Conservation (phyloP, 2,888 invertebrate species). For the Aradus depressus region DNA sequence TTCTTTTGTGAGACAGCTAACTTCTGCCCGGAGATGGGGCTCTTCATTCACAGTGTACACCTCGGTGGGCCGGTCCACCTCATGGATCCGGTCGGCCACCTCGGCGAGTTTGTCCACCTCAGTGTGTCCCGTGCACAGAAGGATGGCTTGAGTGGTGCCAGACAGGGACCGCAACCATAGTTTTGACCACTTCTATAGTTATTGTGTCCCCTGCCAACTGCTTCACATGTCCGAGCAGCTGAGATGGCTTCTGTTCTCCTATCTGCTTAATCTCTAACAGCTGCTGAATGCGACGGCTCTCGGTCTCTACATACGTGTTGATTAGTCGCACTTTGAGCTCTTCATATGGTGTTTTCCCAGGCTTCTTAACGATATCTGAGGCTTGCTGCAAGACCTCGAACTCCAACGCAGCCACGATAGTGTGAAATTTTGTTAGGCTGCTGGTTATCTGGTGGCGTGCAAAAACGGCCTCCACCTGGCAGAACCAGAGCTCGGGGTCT, state of each 20-base stretch:
- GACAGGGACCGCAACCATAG: slow-evolving; percentile 27
- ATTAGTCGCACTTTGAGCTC: slow-evolving; percentile 29
- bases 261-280: slow-evolving; percentile 29
- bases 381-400: too few species aligned
- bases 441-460: too few species aligned
- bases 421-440: too few species aligned
- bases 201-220: slow-evolving; percentile 27
- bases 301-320: slow-evolving; percentile 28
- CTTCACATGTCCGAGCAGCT: slow-evolving; percentile 30
- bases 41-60: too few species aligned
- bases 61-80: slow-evolving; percentile 5
- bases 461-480: too few species aligned
- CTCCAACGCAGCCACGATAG: too few species aligned
- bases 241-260: slow-evolving; percentile 31
- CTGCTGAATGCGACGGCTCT: slow-evolving; percentile 28
- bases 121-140: slow-evolving; percentile 2
- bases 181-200: slow-evolving; percentile 28
- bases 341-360: slow-evolving; percentile 24
- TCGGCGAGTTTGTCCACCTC: slow-evolving; percentile 5
- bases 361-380: slow-evolving; percentile 29
- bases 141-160: slow-evolving; percentile 1
- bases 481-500: too few species aligned
- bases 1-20: too few species aligned
- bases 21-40: too few species aligned
- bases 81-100: slow-evolving; percentile 10